Conservation (phyloP, 2,888 invertebrate species). For the Folsomia manolachei region DNA sequence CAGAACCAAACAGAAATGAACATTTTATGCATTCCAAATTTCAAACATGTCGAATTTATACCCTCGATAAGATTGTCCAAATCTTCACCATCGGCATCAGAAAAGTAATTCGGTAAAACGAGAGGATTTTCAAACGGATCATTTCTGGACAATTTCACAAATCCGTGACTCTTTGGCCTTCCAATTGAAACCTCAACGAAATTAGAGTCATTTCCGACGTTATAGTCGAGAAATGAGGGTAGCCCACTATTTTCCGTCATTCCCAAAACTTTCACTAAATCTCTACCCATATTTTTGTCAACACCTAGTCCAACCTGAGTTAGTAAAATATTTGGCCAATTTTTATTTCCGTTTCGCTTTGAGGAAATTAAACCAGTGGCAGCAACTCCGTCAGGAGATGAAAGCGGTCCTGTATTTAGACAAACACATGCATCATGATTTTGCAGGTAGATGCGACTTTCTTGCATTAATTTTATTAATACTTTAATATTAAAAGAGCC, state of each 20-base stretch:
- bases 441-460: background rate
- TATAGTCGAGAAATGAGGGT: background rate
- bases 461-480: background rate
- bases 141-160: slow-evolving; percentile 4
- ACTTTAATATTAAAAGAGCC: slow-evolving; percentile 1
- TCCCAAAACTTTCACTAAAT: slow-evolving; percentile 14
- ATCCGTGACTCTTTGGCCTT: slow-evolving; percentile 27
- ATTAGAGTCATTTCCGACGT: slow-evolving; percentile 18
- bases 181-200: slow-evolving; percentile 21
- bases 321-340: slow-evolving; percentile 28
- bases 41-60: slow-evolving; percentile 5
- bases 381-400: slow-evolving; percentile 3
- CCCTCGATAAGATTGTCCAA: slow-evolving; percentile 31
- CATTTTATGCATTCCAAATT: no score
- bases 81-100: slow-evolving; percentile 23
- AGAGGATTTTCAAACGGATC: slow-evolving; percentile 23
- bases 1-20: no score
- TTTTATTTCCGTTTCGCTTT: background rate
- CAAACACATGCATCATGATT: no score
- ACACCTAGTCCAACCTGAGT: slow-evolving; percentile 5
- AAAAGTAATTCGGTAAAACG: slow-evolving; percentile 27
- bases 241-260: background rate
- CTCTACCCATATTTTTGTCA: background rate
- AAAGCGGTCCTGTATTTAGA: slow-evolving; percentile 12
- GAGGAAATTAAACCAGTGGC: slow-evolving; percentile 11